These are phyloP conservation scores for Cantharis lateralis DNA, from an alignment of 2,888 invertebrate genomes.

Conservation along the genomic window DNA sequence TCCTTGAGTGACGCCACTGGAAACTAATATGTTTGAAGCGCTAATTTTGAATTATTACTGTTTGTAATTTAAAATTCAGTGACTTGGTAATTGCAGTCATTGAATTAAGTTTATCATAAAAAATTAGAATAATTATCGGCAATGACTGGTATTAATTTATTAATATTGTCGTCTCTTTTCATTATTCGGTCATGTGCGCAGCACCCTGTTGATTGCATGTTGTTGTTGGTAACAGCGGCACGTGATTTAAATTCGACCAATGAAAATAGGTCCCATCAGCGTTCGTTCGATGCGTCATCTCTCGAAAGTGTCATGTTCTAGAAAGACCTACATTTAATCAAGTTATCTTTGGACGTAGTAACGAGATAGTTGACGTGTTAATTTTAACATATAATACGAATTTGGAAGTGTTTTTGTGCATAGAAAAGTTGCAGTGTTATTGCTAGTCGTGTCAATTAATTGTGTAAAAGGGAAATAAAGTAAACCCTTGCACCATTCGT, in stretches of 20 bases:
- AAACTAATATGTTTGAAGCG: not conserved
- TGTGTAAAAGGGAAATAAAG: not conserved
- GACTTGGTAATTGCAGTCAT: not conserved
- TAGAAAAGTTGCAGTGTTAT: not conserved
- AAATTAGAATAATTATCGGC: not conserved
- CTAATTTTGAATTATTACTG: not conserved
- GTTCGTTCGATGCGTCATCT: conserved; percentile 9
- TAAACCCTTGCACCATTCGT: not conserved
- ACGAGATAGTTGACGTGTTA: not conserved
- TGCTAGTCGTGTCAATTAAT: not conserved
- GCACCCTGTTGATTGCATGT: not conserved
- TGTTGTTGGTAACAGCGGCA: not conserved
- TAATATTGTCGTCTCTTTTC: not conserved
- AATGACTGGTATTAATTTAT: not conserved
- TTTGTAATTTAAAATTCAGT: not conserved
- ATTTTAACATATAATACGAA: not conserved
- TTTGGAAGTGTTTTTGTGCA: not conserved
- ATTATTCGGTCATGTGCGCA: not conserved
- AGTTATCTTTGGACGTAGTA: not conserved
- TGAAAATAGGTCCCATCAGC: conserved; percentile 6
- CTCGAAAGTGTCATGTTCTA: conserved; percentile 7
- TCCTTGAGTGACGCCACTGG: not conserved
- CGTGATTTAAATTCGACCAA: not conserved
- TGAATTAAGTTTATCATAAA: not conserved
- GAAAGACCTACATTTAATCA: not conserved